A percentile compares a stretch with the other conserved stretches of the same genome.
phyloP scores from a whole-genome alignment of 2,113 vertebrate species.

The Poecile atricapillus region DNA sequence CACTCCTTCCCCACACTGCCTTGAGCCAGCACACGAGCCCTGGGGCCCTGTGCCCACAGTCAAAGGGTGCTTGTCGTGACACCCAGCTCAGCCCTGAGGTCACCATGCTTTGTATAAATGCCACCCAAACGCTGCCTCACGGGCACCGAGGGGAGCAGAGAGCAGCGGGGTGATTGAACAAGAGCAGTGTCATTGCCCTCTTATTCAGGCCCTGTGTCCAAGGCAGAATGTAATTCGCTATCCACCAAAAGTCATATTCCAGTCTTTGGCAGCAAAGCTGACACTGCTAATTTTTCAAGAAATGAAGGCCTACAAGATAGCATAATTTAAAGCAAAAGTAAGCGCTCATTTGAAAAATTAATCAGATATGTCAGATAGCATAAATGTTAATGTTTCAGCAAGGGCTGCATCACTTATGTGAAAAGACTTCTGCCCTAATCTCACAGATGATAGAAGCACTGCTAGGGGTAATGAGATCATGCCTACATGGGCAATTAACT shows the following conservation, averaged over 20 bases:
- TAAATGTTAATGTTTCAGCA: not conserved
- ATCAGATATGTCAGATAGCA: not conserved
- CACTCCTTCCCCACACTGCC: rapidly evolving
- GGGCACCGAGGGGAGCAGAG: rapidly evolving
- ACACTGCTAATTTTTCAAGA: not conserved
- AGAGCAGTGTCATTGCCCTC: not conserved
- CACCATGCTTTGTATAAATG: rapidly evolving
- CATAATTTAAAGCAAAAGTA: not conserved
- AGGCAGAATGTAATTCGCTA: not conserved
- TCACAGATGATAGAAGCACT: not conserved
- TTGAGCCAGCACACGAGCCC: not conserved
- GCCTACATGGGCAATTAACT: not conserved
- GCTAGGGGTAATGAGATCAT: not conserved
- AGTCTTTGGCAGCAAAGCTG: not conserved
- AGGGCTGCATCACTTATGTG: not conserved
- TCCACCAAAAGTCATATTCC: not conserved
- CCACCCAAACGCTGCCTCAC: rapidly evolving
- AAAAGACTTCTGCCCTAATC: not conserved
- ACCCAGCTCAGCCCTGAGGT: not conserved
- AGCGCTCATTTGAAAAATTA: not conserved
- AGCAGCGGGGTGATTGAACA: rapidly evolving
- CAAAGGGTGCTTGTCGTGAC: not conserved
- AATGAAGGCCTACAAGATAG: not conserved
- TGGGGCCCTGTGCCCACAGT: rapidly evolving
- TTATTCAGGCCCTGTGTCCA: not conserved